Percentiles rank a stretch among this genome's conserved stretches.
Conservation (phyloP, 2,888 invertebrate species). For the Graphium colonna region DNA sequence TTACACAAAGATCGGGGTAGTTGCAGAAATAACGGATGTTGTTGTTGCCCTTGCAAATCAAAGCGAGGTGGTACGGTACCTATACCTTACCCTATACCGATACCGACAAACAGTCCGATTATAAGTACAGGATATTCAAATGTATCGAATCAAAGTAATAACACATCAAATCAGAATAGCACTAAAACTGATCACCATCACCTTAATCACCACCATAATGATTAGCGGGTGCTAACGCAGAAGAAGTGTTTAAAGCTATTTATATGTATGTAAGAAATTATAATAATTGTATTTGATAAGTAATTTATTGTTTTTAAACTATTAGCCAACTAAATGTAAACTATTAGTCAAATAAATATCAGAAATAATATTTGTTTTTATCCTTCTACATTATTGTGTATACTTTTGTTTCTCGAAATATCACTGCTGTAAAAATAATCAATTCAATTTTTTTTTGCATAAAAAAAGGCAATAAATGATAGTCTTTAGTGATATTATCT, state of each 20-base stretch:
- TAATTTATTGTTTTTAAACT: conserved; percentile 2
- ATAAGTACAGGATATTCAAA: conserved; percentile 30
- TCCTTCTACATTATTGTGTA: too few species aligned
- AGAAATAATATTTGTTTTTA: not conserved
- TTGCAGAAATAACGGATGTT: conserved; percentile 27
- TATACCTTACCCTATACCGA: conserved; percentile 48
- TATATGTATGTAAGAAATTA: too few species aligned
- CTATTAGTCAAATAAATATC: not conserved
- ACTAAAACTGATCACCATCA: too few species aligned
- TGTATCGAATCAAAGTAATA: conserved; percentile 5
- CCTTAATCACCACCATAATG: not conserved
- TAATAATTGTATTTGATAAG: conserved; percentile 7
- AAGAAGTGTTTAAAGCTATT: too few species aligned
- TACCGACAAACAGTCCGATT: conserved; percentile 45
- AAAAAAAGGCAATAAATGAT: too few species aligned
- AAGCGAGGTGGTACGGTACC: conserved; percentile 32
- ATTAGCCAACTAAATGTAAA: too few species aligned
- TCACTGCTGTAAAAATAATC: too few species aligned
- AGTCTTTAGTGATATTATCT: too few species aligned
- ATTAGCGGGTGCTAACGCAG: too few species aligned
- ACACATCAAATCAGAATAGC: too few species aligned
- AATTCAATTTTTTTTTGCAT: too few species aligned
- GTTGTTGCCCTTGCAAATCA: conserved; percentile 33
- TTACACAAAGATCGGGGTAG: conserved; percentile 36
- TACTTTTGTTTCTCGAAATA: too few species aligned